Evolutionary conservation across 2,888 invertebrate genomes (phyloP).

Genomic region (Bursaphelenchus okinawaensis): DNA sequence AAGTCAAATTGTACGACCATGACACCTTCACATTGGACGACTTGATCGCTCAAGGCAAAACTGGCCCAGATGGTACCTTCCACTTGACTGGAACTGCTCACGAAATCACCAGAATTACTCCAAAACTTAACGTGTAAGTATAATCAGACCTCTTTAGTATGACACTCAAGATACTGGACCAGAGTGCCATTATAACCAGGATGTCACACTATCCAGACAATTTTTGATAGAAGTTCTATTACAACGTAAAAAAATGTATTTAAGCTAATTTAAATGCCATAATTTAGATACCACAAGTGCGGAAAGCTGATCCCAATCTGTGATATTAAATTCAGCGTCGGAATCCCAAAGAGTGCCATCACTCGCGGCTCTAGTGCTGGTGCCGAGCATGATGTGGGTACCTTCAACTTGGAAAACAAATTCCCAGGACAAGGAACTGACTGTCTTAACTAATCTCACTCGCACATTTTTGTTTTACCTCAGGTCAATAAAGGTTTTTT

Average conservation of each 20-base stretch:
- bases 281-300: not conserved
- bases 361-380: not conserved
- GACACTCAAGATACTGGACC: too few species aligned
- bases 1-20: not conserved
- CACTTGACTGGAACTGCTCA: not conserved
- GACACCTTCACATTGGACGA: not conserved
- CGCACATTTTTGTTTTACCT: too few species aligned
- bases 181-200: too few species aligned
- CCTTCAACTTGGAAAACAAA: not conserved
- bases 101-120: not conserved
- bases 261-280: too few species aligned
- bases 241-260: too few species aligned
- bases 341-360: not conserved
- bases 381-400: not conserved
- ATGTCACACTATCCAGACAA: not conserved
- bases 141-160: too few species aligned
- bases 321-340: not conserved
- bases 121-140: not conserved
- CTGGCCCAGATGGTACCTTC: not conserved
- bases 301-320: not conserved
- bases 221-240: too few species aligned
- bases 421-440: not conserved
- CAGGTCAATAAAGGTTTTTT: too few species aligned
- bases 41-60: not conserved
- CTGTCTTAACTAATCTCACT: not conserved